These are phyloP conservation scores for Calidris pygmaea DNA, from an alignment of 2,113 vertebrate species.

Conservation along the genomic window DNA sequence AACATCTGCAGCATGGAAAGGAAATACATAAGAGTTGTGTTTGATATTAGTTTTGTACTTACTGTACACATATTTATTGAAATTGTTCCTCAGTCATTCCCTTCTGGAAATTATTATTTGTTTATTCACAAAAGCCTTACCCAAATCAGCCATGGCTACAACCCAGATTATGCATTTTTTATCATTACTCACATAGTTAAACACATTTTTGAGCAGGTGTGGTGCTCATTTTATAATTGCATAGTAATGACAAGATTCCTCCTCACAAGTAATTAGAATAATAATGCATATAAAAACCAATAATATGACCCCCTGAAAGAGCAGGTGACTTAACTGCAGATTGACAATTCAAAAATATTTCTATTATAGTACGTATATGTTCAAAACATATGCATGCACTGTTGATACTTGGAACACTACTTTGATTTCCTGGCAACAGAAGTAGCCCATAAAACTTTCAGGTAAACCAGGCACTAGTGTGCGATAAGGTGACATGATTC, in stretches of 20 bases:
- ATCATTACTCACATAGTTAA: background rate
- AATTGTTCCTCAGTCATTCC: background rate
- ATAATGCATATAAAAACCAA: background rate
- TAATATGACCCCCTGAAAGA: background rate
- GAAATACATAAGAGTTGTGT: background rate
- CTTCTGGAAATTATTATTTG: background rate
- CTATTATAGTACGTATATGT: background rate
- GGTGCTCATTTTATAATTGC: background rate
- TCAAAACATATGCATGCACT: background rate
- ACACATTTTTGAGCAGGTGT: background rate
- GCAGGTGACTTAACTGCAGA: background rate
- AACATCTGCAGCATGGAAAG: slow-evolving; percentile 56
- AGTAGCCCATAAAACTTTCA: background rate
- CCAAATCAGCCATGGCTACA: background rate
- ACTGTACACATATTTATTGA: background rate
- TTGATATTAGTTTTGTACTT: background rate
- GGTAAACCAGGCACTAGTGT: background rate
- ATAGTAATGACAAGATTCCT: background rate
- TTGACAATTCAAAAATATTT: background rate
- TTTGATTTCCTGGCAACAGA: background rate
- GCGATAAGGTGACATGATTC: background rate
- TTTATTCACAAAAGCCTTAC: background rate
- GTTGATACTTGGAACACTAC: background rate
- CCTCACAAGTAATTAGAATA: background rate
- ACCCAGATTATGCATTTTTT: background rate